Percentiles rank a stretch among this genome's conserved stretches.
Conservation (phyloP, 2,888 invertebrate genomes). For the Xestia c-nigrum region DNA sequence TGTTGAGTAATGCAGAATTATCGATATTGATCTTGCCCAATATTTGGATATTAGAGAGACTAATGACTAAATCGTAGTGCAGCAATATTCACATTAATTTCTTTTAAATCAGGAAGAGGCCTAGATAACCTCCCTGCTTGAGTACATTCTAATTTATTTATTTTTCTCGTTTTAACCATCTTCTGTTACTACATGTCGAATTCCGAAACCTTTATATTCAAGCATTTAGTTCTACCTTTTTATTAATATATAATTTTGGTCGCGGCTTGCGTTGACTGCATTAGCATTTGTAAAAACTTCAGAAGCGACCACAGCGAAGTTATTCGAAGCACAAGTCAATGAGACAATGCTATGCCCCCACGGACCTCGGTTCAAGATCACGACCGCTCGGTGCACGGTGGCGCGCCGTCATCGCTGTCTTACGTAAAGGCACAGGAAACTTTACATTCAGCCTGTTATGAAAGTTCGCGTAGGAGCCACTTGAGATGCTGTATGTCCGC, state of each 20-base stretch:
- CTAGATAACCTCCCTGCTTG: neutral
- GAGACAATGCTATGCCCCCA: slow-evolving; percentile 69
- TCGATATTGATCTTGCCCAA: slow-evolving; percentile 25
- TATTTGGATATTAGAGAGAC: neutral
- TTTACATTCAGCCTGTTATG: slow-evolving; percentile 55
- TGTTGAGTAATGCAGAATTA: slow-evolving; percentile 25
- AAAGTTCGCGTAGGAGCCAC: slow-evolving; percentile 51
- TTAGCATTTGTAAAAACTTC: slow-evolving; percentile 15
- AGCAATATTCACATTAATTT: neutral
- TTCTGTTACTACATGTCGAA: neutral
- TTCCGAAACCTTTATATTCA: neutral
- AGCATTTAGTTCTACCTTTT: neutral
- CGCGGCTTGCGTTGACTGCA: slow-evolving; percentile 1
- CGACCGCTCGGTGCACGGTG: slow-evolving; percentile 69
- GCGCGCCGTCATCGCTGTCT: slow-evolving; percentile 63
- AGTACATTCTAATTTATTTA: neutral
- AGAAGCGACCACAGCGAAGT: slow-evolving; percentile 30
- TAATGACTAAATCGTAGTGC: neutral
- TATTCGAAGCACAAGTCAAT: slow-evolving; percentile 63
- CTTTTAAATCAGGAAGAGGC: neutral
- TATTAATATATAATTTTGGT: too few relatives aligned
- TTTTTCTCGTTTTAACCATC: neutral
- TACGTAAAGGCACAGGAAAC: slow-evolving; percentile 68
- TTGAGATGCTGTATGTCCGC: slow-evolving; percentile 41
- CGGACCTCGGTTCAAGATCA: slow-evolving; percentile 76